Evolutionary conservation across 35 echinoderm and acorn worm genomes (phyloP).

Genomic region (Chiridota heheva): DNA sequence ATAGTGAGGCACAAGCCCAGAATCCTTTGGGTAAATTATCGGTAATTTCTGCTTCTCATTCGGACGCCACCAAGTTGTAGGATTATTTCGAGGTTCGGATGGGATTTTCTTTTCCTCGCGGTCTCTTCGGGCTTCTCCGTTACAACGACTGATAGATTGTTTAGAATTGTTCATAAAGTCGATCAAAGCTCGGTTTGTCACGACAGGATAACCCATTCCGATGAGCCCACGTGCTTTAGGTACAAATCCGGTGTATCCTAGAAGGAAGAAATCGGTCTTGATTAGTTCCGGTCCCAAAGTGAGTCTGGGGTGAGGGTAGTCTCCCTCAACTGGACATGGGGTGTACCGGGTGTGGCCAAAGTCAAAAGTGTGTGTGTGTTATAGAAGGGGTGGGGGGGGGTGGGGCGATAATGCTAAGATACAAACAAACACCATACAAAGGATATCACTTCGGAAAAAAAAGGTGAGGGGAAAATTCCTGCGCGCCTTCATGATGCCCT

Average conservation of each 20-base stretch:
- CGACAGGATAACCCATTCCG: conserved; percentile 82
- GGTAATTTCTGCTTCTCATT: conserved; percentile 3
- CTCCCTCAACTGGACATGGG: no score
- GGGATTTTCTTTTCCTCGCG: conserved; percentile 12
- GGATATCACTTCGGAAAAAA: no score
- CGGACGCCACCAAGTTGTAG: no score
- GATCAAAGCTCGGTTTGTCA: conserved; percentile 78
- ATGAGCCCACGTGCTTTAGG: conserved; percentile 79
- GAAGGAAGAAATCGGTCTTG: background rate
- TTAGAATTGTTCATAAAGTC: conserved; percentile 67
- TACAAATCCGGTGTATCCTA: conserved; percentile 92
- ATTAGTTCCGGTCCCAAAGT: background rate
- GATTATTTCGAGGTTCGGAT: background rate
- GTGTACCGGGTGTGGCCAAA: no score
- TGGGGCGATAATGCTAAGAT: background rate
- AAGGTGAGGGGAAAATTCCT: no score
- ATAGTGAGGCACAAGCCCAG: conserved; percentile 92
- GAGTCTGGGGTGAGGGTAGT: no score
- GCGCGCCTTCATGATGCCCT: no score
- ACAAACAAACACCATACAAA: background rate
- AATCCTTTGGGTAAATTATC: conserved; percentile 71
- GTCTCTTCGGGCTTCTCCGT: background rate
- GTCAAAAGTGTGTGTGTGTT: background rate
- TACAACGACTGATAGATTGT: conserved; percentile 33
- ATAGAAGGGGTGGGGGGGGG: background rate